phyloP scores from a whole-genome alignment of 2,113 vertebrate species.

The Stomatorhinus ivindoensis region DNA sequence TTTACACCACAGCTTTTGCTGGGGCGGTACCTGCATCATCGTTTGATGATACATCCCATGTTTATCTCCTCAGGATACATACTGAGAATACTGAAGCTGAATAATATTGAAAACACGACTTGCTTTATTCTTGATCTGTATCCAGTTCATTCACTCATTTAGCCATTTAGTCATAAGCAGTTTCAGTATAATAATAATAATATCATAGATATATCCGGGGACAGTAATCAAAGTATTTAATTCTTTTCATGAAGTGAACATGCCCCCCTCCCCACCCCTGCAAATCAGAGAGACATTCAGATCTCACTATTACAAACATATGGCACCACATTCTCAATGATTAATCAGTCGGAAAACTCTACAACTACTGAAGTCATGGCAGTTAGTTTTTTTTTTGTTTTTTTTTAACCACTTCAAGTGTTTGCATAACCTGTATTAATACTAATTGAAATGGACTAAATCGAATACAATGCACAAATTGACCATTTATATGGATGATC shows the following conservation, averaged over 20 bases:
- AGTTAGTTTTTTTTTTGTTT: conserved; percentile 24
- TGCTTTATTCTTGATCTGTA: background rate
- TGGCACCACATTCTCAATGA: background rate
- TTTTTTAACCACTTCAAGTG: conserved; percentile 14
- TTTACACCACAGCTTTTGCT: background rate
- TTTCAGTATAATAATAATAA: background rate
- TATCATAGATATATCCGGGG: background rate
- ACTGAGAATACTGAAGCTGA: conserved; percentile 7
- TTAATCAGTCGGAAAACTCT: background rate
- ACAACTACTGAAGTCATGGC: conserved; percentile 28
- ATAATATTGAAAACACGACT: background rate
- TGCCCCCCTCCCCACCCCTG: background rate
- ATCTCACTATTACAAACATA: background rate
- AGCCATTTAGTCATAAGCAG: background rate
- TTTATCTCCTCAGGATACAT: background rate
- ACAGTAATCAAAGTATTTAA: background rate
- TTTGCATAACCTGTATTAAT: conserved; percentile 17
- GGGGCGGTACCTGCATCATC: background rate
- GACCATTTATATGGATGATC: conserved; percentile 15
- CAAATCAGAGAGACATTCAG: background rate
- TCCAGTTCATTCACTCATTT: background rate
- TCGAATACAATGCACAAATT: conserved; percentile 15
- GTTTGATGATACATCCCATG: background rate
- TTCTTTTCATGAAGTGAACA: background rate
- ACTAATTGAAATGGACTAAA: conserved; percentile 40